These are phyloP conservation scores for Andricus quercusramuli DNA, from an alignment of 2,888 invertebrate genomes.

Conservation along the genomic window DNA sequence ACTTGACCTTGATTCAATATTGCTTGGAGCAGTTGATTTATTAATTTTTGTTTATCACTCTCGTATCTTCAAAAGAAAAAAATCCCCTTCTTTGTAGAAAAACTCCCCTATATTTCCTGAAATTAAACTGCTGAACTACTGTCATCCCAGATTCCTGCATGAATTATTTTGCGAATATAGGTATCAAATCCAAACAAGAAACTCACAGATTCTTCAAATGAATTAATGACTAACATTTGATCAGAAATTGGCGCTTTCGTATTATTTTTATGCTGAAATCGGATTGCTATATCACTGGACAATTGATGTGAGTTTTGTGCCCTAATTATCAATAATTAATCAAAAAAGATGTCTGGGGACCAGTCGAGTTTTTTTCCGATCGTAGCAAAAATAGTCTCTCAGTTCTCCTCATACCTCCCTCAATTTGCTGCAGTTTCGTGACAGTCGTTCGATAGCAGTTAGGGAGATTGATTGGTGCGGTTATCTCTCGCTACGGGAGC, in stretches of 20 bases:
- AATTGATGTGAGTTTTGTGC: not conserved
- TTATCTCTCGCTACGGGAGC: constrained; percentile 48
- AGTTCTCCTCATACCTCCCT: constrained; percentile 32
- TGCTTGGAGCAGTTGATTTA: too few relatives aligned
- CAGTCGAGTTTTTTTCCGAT: not conserved
- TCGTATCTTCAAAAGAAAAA: too few relatives aligned
- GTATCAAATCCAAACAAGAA: not conserved
- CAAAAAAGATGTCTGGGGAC: not conserved
- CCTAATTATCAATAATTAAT: constrained; percentile 9
- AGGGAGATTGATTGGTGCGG: constrained; percentile 56
- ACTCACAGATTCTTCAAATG: not conserved
- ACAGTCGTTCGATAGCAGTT: constrained; percentile 57
- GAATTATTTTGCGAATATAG: too few relatives aligned
- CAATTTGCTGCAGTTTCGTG: constrained; percentile 57
- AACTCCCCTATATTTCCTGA: too few relatives aligned
- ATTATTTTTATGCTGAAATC: not conserved
- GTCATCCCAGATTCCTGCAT: too few relatives aligned
- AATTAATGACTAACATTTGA: not conserved
- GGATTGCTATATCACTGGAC: not conserved
- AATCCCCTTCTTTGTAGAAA: too few relatives aligned
- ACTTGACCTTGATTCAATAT: too few relatives aligned
- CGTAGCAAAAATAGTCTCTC: constrained; percentile 13
- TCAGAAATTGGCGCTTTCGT: not conserved
- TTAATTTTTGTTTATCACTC: too few relatives aligned
- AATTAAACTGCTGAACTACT: too few relatives aligned